Percentiles rank a stretch among this genome's conserved stretches.
Conservation (phyloP, 2,797 vertebrate species). For the Helarctos malayanus region DNA sequence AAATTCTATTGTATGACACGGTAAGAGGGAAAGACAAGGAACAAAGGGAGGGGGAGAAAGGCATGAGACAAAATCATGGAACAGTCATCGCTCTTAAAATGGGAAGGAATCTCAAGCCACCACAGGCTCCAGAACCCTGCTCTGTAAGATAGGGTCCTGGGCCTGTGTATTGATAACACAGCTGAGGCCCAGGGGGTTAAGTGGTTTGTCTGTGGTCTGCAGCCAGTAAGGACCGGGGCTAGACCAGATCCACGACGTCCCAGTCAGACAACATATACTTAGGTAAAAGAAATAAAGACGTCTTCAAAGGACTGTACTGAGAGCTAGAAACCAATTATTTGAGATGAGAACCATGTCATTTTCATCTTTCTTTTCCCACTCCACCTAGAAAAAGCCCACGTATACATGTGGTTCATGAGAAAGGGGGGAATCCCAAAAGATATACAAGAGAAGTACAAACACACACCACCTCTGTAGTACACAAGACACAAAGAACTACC, state of each 20-base stretch:
- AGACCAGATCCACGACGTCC: background rate
- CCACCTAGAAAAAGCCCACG: background rate
- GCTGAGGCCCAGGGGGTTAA: background rate
- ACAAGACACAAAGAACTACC: background rate
- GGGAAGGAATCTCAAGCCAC: background rate
- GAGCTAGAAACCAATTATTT: background rate
- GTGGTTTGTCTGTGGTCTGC: background rate
- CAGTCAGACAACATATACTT: background rate
- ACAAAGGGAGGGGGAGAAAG: background rate
- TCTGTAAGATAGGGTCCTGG: background rate
- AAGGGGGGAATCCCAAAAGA: background rate
- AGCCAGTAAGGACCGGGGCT: background rate
- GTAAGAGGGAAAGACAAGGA: background rate
- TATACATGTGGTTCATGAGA: background rate
- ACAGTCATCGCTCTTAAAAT: background rate
- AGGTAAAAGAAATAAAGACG: constrained; percentile 39
- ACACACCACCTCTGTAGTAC: background rate
- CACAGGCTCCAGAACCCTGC: background rate
- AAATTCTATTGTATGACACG: background rate
- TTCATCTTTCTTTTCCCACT: background rate
- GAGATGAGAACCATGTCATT: background rate
- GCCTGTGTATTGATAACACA: background rate
- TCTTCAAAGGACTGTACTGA: constrained; percentile 23
- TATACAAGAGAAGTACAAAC: background rate
- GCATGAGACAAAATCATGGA: background rate